Percentiles rank a stretch among this genome's conserved stretches.
Conservation (phyloP, 1,140 invertebrate genomes). For the Brachystomella parvula region DNA sequence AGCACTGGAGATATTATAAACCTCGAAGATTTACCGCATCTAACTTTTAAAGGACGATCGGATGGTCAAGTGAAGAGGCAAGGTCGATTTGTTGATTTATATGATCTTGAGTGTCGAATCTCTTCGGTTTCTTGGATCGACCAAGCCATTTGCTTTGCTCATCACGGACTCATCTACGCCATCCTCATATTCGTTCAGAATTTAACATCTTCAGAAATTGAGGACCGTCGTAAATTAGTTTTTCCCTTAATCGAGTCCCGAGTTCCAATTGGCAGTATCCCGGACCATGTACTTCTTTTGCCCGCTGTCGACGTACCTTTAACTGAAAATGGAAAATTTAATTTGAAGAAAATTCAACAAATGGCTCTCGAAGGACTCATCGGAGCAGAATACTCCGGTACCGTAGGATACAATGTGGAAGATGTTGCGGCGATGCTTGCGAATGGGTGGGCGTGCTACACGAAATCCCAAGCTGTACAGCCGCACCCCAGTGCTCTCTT, state of each 20-base stretch:
- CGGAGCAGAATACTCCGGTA: not conserved
- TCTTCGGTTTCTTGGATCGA: conserved; percentile 30
- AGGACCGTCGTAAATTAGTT: conserved; percentile 46
- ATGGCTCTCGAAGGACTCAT: conserved; percentile 14
- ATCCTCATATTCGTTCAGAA: conserved; percentile 49
- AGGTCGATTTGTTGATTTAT: conserved; percentile 58
- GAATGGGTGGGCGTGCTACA: conserved; percentile 33
- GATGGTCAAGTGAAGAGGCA: conserved; percentile 64
- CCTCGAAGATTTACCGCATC: conserved; percentile 43
- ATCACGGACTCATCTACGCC: conserved; percentile 45
- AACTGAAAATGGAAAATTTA: conserved; percentile 52
- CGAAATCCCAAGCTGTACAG: conserved; percentile 34
- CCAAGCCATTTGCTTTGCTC: not conserved
- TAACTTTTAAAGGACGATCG: conserved; percentile 57
- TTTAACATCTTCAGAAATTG: conserved; percentile 35
- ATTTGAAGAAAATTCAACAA: conserved; percentile 40
- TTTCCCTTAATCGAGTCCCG: not conserved
- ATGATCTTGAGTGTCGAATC: conserved; percentile 51
- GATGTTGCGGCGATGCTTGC: not conserved
- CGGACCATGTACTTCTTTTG: conserved; percentile 1
- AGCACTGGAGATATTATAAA: conserved; percentile 58
- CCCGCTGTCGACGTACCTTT: not conserved
- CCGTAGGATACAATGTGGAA: not conserved
- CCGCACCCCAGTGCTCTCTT: conserved; percentile 31
- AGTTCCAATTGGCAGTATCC: conserved; percentile 5